phyloP scores from a whole-genome alignment of 2,797 vertebrate species.

The Nothura maculosa region DNA sequence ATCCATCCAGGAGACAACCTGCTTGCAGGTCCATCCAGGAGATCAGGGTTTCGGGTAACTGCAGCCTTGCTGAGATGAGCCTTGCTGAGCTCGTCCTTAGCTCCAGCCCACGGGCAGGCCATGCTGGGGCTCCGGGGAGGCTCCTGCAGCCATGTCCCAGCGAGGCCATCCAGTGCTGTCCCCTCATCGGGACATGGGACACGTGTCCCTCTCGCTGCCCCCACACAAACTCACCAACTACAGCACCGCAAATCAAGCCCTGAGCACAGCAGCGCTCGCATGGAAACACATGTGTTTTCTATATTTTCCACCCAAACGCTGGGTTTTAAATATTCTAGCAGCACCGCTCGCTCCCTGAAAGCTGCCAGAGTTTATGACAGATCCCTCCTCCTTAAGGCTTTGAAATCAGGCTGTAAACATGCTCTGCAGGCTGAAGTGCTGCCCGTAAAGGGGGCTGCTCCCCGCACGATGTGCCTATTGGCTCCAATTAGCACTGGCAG shows the following conservation, averaged over 20 bases:
- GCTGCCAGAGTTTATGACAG: conserved; percentile 77
- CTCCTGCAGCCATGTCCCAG: too few species aligned
- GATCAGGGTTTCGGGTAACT: not conserved
- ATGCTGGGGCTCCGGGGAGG: too few species aligned
- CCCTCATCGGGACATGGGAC: not conserved
- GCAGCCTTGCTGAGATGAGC: not conserved
- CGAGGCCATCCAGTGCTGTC: not conserved
- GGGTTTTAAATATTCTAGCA: conserved; percentile 72
- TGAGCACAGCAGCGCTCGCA: not conserved
- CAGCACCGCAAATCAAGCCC: conserved; percentile 1
- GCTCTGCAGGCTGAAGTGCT: conserved; percentile 66
- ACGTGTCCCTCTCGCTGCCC: not conserved
- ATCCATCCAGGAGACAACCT: not conserved
- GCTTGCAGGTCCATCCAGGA: not conserved
- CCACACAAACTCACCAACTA: not conserved
- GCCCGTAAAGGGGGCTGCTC: conserved; percentile 59
- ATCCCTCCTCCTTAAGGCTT: conserved; percentile 79
- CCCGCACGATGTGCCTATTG: conserved; percentile 56
- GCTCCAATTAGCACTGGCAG: conserved; percentile 65
- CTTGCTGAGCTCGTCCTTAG: too few species aligned
- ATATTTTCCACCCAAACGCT: conserved; percentile 66
- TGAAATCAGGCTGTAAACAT: conserved; percentile 81
- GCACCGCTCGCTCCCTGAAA: conserved; percentile 55
- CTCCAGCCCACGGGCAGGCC: not conserved
- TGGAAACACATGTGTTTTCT: conserved; percentile 81